phyloP scores from a whole-genome alignment of 2,797 vertebrate genomes.

The Lithobates pipiens region DNA sequence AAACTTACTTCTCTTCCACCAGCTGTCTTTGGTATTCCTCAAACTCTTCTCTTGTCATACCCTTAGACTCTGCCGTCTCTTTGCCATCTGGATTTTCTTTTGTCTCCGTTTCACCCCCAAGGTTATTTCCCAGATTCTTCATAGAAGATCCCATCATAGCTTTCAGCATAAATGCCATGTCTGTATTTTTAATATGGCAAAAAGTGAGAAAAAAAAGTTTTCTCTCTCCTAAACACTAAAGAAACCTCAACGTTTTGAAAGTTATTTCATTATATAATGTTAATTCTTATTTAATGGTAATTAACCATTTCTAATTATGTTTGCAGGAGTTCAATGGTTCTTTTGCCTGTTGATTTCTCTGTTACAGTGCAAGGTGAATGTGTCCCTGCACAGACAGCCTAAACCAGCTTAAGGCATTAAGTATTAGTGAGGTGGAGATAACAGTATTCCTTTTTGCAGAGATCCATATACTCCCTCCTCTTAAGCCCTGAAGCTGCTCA shows the following conservation, averaged over 20 bases:
- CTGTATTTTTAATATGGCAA: too few species aligned
- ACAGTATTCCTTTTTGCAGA: neutral
- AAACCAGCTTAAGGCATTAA: conserved; percentile 80
- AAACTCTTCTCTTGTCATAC: conserved; percentile 76
- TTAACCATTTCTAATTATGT: neutral
- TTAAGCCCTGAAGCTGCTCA: too few species aligned
- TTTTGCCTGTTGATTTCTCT: neutral
- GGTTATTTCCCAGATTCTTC: conserved; percentile 70
- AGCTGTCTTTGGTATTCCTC: conserved; percentile 80
- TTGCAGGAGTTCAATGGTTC: neutral
- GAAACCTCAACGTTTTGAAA: too few species aligned
- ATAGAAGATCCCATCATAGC: conserved; percentile 71
- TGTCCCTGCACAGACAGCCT: conserved; percentile 55
- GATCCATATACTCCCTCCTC: too few species aligned
- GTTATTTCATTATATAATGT: too few species aligned
- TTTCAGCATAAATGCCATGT: conserved; percentile 74
- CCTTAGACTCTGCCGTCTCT: conserved; percentile 66
- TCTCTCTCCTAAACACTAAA: too few species aligned
- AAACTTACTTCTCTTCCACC: conserved; percentile 81
- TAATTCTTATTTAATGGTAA: too few species aligned
- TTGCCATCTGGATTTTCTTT: conserved; percentile 66
- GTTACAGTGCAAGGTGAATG: conserved; percentile 43
- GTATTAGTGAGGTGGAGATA: conserved; percentile 63
- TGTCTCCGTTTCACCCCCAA: conserved; percentile 49
- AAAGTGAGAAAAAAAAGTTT: too few species aligned